Evolutionary conservation across 1,140 invertebrate species (phyloP).

Genomic region (Drosophila oshimai): DNA sequence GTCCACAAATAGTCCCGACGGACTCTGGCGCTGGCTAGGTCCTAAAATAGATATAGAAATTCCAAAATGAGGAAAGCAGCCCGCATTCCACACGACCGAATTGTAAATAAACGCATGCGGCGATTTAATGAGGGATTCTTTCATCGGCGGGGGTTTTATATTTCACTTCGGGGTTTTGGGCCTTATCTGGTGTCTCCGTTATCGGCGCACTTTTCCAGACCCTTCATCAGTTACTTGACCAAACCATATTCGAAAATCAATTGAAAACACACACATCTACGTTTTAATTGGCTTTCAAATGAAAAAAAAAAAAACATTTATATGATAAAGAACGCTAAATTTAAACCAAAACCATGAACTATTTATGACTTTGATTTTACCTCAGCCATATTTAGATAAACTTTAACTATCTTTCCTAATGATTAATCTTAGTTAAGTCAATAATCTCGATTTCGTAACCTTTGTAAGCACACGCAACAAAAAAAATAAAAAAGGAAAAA

Average conservation of each 20-base stretch:
- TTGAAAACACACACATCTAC: constrained; percentile 9
- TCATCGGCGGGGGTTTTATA: constrained; percentile 34
- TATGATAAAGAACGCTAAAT: constrained; percentile 16
- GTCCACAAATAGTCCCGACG: constrained; percentile 17
- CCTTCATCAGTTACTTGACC: constrained; percentile 35
- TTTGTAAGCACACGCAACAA: constrained; percentile 66
- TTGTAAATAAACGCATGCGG: constrained; percentile 33
- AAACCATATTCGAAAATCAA: constrained; percentile 22
- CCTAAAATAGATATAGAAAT: constrained; percentile 62
- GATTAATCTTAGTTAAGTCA: constrained; percentile 65
- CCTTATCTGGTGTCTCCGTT: constrained; percentile 27
- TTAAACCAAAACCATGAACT: constrained; percentile 10
- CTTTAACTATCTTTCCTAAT: constrained; percentile 46
- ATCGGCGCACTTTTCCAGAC: constrained; percentile 23
- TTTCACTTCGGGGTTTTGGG: constrained; percentile 31
- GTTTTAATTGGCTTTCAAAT: constrained; percentile 17
- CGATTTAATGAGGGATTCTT: constrained; percentile 14
- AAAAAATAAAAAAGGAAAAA: constrained; percentile 6
- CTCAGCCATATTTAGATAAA: constrained; percentile 24
- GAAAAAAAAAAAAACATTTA: not conserved
- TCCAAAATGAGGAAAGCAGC: constrained; percentile 50
- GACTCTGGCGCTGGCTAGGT: constrained; percentile 36
- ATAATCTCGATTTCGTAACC: constrained; percentile 38
- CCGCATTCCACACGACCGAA: constrained; percentile 15
- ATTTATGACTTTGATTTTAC: constrained; percentile 45